Base-by-base conservation (phyloP, 2,797 vertebrate genomes). In the Acrossocheilus fasciatus region DNA sequence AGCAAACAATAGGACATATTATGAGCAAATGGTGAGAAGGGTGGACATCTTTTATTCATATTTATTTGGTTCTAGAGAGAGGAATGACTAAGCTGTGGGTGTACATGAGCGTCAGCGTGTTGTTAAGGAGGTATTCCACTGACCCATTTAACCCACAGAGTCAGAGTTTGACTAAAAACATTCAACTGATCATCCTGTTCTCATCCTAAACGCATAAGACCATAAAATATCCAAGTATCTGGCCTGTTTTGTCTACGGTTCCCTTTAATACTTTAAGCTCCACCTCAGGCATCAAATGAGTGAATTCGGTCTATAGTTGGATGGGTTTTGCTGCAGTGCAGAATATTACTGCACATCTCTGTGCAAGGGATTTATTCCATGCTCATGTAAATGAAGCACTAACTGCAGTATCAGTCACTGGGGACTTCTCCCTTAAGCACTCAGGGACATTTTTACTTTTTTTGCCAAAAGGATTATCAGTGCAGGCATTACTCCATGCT, bases 311-410 rank as follows among this genome's bases (percentile, higher is more conserved):
- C 36, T 66, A 54, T 34, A 83, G 47, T 26, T 77, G 41, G 41
- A 52, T 41, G 75, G 62, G 45, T 43, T 83, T 89, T 86, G 86
- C 78, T 90, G 87, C 86, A 90, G 66, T 87, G 87, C 81, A 85
- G 62, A 79, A 69, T 69, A 83, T 82, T 79, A 81, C 72, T 34
- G 86, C 76, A 34, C 6, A 41, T 86, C 70, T 79, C 54, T 74
- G 47, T 69, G 68, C 34, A 54, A 73, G 70, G 85, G 73, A 80
- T 84, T 83, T 70, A 86, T 45, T 83, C 78, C 79, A 54, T n/a
- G 34, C 50, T 47, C 77, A 70, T 84, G 75, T 88, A 64, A 84
- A 64, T 52, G 81, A 84, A 76, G 86, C 62, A 81, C 83, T 79
- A 69, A 77, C 83, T 72, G 62, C 84, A 82, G 57, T 82, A 74